phyloP scores from a whole-genome alignment of 92 coral and sea anemone species.

The Diadumene lineata region DNA sequence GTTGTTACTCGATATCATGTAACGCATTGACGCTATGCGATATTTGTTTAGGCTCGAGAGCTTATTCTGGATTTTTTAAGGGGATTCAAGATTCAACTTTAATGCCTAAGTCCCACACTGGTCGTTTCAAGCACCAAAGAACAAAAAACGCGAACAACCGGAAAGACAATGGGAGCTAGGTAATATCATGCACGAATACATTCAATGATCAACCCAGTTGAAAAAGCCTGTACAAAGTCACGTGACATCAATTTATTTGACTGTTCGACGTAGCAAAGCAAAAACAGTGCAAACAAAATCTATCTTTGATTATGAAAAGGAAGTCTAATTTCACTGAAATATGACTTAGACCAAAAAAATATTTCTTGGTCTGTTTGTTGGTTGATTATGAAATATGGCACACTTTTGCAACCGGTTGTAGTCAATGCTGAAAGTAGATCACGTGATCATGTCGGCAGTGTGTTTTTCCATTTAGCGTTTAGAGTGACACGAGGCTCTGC shows the following conservation, averaged over 20 bases:
- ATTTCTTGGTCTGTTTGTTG: background rate
- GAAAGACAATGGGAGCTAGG: slow-evolving; percentile 25
- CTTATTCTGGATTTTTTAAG: too few relatives aligned
- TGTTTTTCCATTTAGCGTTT: slow-evolving; percentile 35
- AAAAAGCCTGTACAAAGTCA: slow-evolving; percentile 19
- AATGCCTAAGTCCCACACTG: too few relatives aligned
- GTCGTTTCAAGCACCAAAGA: slow-evolving; percentile 10
- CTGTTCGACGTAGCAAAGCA: background rate
- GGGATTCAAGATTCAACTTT: too few relatives aligned
- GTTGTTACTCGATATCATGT: too few relatives aligned
- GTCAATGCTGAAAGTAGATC: slow-evolving; percentile 12
- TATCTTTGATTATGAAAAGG: background rate
- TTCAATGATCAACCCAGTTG: background rate
- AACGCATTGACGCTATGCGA: too few relatives aligned
- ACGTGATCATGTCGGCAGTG: slow-evolving; percentile 49
- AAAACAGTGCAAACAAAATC: background rate
- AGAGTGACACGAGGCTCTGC: slow-evolving; percentile 61
- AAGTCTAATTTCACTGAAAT: background rate
- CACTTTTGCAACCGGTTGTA: slow-evolving; percentile 32
- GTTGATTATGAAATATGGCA: background rate
- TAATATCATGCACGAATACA: background rate
- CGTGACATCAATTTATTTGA: slow-evolving; percentile 16
- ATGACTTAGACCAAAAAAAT: background rate
- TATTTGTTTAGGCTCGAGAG: too few relatives aligned
- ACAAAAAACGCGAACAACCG: slow-evolving; percentile 15